Base-by-base conservation (phyloP, 2,888 invertebrate species). In the Volucella inanis region DNA sequence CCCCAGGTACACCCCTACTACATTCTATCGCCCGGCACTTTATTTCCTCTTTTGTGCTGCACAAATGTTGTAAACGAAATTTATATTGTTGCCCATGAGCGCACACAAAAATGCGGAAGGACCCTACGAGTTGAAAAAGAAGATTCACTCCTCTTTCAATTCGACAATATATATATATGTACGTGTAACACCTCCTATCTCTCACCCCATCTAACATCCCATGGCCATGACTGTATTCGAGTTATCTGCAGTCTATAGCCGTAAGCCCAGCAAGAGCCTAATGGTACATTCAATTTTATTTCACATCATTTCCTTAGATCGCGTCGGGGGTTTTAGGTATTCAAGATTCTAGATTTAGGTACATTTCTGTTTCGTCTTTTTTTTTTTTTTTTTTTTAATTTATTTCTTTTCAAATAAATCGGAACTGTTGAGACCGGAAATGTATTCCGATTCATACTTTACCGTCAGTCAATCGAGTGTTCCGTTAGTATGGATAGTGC, bases 381-480 rank as follows among this genome's bases (percentile, higher is more conserved):
- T 70, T 39, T 55, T 75, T 78, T 55, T 65, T 78, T 62, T 52
- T 61, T 52, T 41, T 43, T 18, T n/a, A n/a, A n/a, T n/a, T 43
- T 45, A 47, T 68, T 55, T 31, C 6, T 31, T 31, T 31, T 31
- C 31, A 31, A 12, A 43, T 49, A 14, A 78, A 68, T 61, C 62
- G 50, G 62, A 72, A 67, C 61, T 71, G 80, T 80, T 75, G 72
- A 57, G 38, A 81, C 76, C 81, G 85, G 85, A 85, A 85, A 85
- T 85, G 76, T 85, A 76, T 85, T 81, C 64, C 76, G 62, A 85
- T 85, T 85, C 85, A 85, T 85, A 81, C 81, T 85, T 85, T 85
- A 85, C 81, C 81, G 77, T 85, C 85, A 85, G 80, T 80, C 68
- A 31, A 4, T 31, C 31, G 31, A 31, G 31, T 31, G 31, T 31